Evolutionary conservation across 37 sponge, comb jelly and placozoan species (phyloP).

Genomic region (Halisarca cf. caerulea): DNA sequence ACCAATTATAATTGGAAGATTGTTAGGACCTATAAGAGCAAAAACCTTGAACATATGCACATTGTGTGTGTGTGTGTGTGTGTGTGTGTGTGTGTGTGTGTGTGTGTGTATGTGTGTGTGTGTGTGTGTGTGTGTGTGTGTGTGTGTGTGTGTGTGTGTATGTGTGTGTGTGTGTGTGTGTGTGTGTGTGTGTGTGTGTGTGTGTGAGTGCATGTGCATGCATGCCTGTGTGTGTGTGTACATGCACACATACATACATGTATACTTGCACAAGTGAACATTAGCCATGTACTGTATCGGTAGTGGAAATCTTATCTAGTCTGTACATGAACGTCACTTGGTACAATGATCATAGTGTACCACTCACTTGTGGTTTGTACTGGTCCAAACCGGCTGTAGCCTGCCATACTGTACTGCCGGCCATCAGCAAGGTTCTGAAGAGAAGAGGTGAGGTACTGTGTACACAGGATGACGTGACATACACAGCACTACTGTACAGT

Average conservation of each 20-base stretch:
- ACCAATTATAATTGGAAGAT: conserved; percentile 3
- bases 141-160: not conserved
- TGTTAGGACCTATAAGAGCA: not conserved
- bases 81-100: not conserved
- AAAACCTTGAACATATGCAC: not conserved
- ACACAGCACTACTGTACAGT: no score
- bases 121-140: no score
- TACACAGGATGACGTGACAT: no score
- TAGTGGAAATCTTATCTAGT: no score
- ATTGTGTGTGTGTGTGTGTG: not conserved
- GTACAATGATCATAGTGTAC: no score
- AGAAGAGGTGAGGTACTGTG: not conserved
- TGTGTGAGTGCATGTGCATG: no score
- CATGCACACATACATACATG: no score
- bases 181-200: no score
- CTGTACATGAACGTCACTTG: no score
- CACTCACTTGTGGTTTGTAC: conserved; percentile 24
- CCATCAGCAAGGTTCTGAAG: not conserved
- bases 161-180: not conserved
- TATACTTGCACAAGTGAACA: no score
- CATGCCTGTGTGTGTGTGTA: no score
- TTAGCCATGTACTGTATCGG: not conserved
- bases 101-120: not conserved
- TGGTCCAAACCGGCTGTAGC: conserved; percentile 11
- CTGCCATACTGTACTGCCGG: not conserved